A percentile compares a stretch with the other conserved stretches of the same genome.
phyloP scores from a whole-genome alignment of 2,113 vertebrate genomes.

The Actinemys pallida region DNA sequence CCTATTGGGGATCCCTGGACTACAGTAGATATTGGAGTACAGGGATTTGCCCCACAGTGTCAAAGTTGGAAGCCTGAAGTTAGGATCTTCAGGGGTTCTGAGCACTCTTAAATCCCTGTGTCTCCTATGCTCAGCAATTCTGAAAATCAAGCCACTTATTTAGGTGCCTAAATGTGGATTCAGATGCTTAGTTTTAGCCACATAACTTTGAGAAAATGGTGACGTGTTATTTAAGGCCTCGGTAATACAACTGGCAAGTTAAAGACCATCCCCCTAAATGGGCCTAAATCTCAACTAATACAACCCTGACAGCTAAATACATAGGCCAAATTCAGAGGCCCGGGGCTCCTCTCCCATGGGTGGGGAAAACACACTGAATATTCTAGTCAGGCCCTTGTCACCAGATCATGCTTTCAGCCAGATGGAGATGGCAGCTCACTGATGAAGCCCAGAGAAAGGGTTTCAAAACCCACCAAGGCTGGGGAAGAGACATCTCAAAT shows the following conservation, averaged over 20 bases:
- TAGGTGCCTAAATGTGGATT: background rate
- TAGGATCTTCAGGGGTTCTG: background rate
- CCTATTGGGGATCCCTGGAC: constrained; percentile 6
- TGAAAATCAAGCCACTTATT: background rate
- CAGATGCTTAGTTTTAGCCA: background rate
- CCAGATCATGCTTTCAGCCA: background rate
- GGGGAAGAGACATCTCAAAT: background rate
- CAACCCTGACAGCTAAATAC: background rate
- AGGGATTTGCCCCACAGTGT: constrained; percentile 10
- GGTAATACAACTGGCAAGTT: background rate
- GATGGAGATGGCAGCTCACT: background rate
- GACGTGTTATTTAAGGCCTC: background rate
- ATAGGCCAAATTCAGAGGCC: background rate
- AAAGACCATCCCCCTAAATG: background rate
- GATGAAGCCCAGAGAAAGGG: background rate
- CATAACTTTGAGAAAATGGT: fast-evolving
- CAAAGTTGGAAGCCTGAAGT: constrained; percentile 22
- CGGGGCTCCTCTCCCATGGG: background rate
- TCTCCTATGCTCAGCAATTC: background rate
- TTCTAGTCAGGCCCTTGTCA: background rate
- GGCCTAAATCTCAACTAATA: background rate
- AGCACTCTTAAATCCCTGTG: background rate
- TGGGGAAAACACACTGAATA: background rate
- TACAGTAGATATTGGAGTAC: background rate
- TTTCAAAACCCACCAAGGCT: background rate